Conservation (phyloP, 1,140 invertebrate species). For the Octopus sinensis region DNA sequence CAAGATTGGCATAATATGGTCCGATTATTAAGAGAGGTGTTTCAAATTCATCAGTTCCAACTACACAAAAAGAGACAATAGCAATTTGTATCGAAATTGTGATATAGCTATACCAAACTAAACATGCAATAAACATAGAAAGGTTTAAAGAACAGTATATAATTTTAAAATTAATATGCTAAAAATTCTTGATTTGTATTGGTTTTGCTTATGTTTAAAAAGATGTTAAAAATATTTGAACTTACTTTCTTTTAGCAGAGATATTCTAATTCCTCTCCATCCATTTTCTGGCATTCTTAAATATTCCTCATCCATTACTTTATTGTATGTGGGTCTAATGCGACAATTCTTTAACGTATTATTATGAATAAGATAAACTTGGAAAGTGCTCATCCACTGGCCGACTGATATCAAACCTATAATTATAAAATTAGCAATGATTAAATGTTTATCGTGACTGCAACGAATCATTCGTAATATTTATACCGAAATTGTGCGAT, state of each 20-base stretch:
- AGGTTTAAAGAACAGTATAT: too few relatives aligned
- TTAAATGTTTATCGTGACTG: too few relatives aligned
- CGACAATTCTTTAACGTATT: neutral
- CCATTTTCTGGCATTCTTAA: neutral
- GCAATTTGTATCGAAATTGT: too few relatives aligned
- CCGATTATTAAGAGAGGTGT: conserved; percentile 39
- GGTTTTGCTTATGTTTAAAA: too few relatives aligned
- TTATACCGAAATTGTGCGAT: too few relatives aligned
- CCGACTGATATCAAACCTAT: neutral
- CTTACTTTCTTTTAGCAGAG: neutral
- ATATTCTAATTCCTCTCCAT: neutral
- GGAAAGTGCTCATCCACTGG: neutral
- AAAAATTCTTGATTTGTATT: too few relatives aligned
- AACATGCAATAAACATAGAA: too few relatives aligned
- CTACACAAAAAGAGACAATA: too few relatives aligned
- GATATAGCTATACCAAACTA: too few relatives aligned
- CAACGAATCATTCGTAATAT: too few relatives aligned
- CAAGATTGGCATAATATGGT: conserved; percentile 49
- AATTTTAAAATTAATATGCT: too few relatives aligned
- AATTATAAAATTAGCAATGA: neutral
- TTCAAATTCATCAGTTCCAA: neutral
- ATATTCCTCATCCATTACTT: neutral
- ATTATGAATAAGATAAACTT: neutral
- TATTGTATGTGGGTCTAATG: neutral
- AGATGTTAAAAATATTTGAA: neutral